phyloP scores from a whole-genome alignment of 2,113 vertebrate species.

The Synchiropus splendidus region DNA sequence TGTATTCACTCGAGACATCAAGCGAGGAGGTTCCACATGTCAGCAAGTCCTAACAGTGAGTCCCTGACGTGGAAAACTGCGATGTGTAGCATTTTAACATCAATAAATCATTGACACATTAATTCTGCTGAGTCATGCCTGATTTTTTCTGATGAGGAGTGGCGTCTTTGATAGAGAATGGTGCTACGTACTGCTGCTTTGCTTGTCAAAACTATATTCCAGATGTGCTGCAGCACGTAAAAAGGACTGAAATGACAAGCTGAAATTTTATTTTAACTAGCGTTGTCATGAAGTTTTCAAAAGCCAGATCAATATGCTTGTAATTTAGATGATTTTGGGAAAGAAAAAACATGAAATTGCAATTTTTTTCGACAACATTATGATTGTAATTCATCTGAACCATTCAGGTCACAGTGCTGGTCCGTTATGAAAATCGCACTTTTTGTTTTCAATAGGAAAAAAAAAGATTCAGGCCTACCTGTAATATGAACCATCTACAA shows the following conservation, averaged over 20 bases:
- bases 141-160: background rate
- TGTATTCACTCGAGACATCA: background rate
- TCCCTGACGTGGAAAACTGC: constrained; percentile 33
- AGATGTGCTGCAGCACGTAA: background rate
- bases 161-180: background rate
- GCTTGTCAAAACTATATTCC: background rate
- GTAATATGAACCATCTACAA: too few species aligned
- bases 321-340: too few species aligned
- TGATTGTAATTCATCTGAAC: too few species aligned
- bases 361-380: too few species aligned
- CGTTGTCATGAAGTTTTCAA: background rate
- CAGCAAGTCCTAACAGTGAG: constrained; percentile 12
- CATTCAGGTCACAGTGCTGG: too few species aligned
- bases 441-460: too few species aligned
- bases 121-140: background rate
- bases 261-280: background rate
- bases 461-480: too few species aligned
- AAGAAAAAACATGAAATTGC: too few species aligned
- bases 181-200: background rate
- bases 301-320: background rate
- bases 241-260: background rate
- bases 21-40: constrained; percentile 3
- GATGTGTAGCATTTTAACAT: constrained; percentile 34
- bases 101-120: constrained; percentile 39
- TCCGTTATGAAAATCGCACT: too few species aligned